Conservation (phyloP, 2,797 vertebrate genomes). For the Megaceryle alcyon region DNA sequence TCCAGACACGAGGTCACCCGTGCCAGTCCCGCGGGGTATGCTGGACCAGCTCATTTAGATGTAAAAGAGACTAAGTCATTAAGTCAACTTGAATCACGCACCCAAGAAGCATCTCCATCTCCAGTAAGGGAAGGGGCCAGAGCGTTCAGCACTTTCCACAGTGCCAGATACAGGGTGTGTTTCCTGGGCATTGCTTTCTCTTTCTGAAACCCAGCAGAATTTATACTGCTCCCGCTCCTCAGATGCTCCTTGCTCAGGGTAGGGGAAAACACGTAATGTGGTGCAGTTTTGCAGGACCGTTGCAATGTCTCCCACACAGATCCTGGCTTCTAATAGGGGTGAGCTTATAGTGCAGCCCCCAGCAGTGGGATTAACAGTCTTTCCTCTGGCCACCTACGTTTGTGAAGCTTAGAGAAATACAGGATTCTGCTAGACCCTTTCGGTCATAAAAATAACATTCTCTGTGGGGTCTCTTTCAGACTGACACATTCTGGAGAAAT, state of each 20-base stretch:
- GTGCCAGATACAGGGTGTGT: not conserved
- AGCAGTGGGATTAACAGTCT: not conserved
- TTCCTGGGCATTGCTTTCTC: not conserved
- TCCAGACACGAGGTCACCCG: slow-evolving; percentile 53
- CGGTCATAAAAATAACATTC: not conserved
- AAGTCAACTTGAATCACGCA: not conserved
- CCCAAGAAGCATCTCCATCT: not conserved
- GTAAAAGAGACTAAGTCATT: not conserved
- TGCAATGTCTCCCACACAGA: not conserved
- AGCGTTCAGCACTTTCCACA: not conserved
- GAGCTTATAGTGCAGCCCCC: not conserved
- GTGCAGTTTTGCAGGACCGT: not conserved
- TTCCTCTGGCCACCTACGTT: not conserved
- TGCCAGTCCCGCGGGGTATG: not conserved
- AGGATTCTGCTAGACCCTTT: not conserved
- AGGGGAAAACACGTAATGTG: not conserved
- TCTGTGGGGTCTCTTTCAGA: not conserved
- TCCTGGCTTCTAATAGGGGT: not conserved
- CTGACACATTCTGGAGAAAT: not conserved
- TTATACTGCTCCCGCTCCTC: not conserved
- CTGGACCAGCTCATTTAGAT: not conserved
- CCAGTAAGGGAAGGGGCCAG: not conserved
- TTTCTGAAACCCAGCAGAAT: not conserved
- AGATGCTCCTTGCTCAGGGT: not conserved
- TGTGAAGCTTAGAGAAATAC: not conserved